phyloP scores from a whole-genome alignment of 2,888 invertebrate genomes.

The Apamea sordens region DNA sequence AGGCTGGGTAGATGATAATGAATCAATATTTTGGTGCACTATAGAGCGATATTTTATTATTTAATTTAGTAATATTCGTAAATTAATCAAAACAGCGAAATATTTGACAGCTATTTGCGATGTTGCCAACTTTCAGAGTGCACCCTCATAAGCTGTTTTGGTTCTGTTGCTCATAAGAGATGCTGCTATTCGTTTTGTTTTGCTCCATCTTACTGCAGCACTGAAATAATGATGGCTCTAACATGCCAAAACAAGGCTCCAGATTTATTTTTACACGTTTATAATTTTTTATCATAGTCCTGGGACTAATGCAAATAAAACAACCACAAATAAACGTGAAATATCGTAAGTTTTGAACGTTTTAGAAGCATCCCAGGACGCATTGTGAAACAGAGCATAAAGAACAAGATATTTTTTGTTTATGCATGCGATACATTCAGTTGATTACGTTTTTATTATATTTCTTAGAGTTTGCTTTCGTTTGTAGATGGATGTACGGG shows the following conservation, averaged over 20 bases:
- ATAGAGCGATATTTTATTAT: neutral
- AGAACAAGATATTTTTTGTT: constrained; percentile 49
- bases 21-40: neutral
- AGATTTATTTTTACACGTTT: neutral
- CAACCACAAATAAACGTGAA: neutral
- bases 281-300: neutral
- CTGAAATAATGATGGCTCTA: neutral
- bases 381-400: constrained; percentile 26
- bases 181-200: neutral
- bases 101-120: neutral
- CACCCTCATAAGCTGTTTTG: neutral
- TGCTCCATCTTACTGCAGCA: neutral
- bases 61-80: neutral
- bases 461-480: constrained; percentile 88
- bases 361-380: constrained; percentile 26
- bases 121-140: neutral
- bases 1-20: neutral
- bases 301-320: neutral
- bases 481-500: constrained; percentile 91
- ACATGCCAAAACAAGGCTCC: neutral
- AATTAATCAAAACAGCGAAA: neutral
- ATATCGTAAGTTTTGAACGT: neutral
- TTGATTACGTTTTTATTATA: constrained; percentile 76
- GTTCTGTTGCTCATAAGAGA: neutral
- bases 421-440: constrained; percentile 67